Conservation (phyloP, 2,888 invertebrate genomes). For the Cheiracanthium punctorium region DNA sequence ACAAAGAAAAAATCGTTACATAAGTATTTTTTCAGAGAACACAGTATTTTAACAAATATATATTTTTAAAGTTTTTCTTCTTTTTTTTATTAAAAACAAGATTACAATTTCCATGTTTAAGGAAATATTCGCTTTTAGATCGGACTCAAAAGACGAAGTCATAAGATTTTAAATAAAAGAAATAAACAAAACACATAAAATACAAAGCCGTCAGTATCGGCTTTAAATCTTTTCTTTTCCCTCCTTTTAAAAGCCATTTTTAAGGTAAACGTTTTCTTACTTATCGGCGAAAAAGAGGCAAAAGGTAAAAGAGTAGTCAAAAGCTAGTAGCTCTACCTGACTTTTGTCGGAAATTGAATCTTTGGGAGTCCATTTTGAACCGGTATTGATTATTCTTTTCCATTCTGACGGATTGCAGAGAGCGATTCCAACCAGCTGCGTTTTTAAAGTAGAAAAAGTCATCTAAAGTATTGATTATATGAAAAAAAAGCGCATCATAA, state of each 20-base stretch:
- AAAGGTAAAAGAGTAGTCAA: slow-evolving; percentile 13
- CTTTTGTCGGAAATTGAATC: slow-evolving; percentile 53
- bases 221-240: background rate
- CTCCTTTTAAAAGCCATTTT: slow-evolving; percentile 4
- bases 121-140: no score
- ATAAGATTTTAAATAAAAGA: no score
- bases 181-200: no score
- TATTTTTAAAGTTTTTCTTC: no score
- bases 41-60: no score
- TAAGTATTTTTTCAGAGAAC: no score
- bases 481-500: slow-evolving; percentile 20
- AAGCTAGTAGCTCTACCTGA: slow-evolving; percentile 14
- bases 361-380: slow-evolving; percentile 58
- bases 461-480: slow-evolving; percentile 56
- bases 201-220: no score
- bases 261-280: background rate
- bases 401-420: slow-evolving; percentile 32
- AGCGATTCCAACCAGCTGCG: slow-evolving; percentile 66
- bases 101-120: no score
- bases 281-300: background rate
- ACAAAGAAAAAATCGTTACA: no score
- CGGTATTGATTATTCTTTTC: slow-evolving; percentile 39
- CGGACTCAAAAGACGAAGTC: no score
- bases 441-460: slow-evolving; percentile 55
- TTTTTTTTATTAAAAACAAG: no score